Conservation (phyloP, 2,888 invertebrate species). For the Eurytoma adleriae region DNA sequence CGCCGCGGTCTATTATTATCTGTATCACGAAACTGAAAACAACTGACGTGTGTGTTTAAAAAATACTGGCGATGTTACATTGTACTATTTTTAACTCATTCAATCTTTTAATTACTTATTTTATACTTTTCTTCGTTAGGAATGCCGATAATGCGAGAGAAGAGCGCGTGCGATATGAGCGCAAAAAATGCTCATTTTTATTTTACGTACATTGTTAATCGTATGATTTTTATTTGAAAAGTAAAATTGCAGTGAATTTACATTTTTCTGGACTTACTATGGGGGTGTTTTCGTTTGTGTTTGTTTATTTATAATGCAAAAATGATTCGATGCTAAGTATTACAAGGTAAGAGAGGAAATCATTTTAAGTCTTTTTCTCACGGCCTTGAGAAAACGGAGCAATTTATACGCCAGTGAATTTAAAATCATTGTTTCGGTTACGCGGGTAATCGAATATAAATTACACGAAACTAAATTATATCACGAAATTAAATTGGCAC, state of each 20-base stretch:
- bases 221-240: no score
- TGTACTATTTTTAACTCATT: no score
- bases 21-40: no score
- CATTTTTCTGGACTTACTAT: background rate
- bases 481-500: background rate
- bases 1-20: no score
- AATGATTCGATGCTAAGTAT: constrained; percentile 32
- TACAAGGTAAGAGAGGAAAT: constrained; percentile 23
- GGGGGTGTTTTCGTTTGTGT: background rate
- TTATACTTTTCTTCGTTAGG: background rate
- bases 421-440: background rate
- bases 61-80: no score
- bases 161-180: no score
- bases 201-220: no score
- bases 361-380: constrained; percentile 14
- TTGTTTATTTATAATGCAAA: no score
- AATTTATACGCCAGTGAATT: constrained; percentile 6
- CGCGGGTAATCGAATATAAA: background rate
- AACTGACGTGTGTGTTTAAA: no score
- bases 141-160: no score
- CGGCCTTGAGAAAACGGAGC: constrained; percentile 3
- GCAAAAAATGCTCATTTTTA: no score
- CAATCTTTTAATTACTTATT: no score
- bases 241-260: background rate
- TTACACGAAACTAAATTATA: background rate